These are phyloP conservation scores for Aphelocoma californica DNA, from an alignment of 2,797 vertebrate species.

Conservation along the genomic window DNA sequence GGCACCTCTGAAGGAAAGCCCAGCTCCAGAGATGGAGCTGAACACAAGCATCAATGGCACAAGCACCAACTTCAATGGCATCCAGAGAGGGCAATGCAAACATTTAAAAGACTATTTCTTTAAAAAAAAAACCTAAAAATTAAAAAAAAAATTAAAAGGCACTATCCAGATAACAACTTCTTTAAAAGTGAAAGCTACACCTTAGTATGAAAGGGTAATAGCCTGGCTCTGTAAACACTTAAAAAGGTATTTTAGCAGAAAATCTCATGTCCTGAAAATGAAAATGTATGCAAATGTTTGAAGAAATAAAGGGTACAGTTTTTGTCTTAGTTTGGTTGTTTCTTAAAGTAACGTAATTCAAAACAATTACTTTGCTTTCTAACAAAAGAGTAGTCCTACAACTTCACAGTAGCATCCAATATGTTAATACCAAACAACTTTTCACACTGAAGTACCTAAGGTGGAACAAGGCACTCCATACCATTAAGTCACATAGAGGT, in stretches of 20 bases:
- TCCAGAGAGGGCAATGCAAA: background rate
- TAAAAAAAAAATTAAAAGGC: background rate
- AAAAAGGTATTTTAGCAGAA: background rate
- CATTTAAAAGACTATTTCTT: background rate
- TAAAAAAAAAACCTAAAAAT: background rate
- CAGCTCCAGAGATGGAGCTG: background rate
- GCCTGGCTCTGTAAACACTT: background rate
- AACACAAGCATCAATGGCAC: background rate
- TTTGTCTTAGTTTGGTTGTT: background rate
- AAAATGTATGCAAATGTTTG: background rate
- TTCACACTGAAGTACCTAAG: background rate
- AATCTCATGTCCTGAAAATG: background rate
- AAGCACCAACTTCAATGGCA: background rate
- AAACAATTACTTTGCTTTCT: background rate
- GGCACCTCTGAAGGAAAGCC: background rate
- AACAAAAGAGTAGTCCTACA: background rate
- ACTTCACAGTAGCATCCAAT: background rate
- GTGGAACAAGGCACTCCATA: background rate
- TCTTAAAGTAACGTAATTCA: background rate
- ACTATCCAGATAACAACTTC: background rate
- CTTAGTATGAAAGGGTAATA: background rate
- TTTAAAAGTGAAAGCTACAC: background rate
- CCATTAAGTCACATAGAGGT: background rate
- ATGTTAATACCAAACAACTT: background rate
- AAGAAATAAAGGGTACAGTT: background rate